A percentile compares a stretch with the other conserved stretches of the same genome.
Evolutionary conservation across 2,797 vertebrate species (phyloP).

Genomic region (Bradypodion pumilum): DNA sequence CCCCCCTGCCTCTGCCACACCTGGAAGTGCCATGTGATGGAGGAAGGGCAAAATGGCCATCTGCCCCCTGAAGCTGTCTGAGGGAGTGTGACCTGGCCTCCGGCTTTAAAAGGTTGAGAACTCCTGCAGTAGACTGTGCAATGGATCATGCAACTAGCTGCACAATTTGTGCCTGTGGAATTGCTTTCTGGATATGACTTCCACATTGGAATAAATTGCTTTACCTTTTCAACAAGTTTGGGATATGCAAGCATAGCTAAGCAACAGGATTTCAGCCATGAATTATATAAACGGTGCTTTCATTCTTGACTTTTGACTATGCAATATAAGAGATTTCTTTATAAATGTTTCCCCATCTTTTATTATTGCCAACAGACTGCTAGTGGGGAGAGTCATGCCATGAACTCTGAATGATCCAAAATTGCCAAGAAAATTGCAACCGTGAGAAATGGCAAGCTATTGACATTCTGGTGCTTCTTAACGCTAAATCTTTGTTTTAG

Average conservation of each 20-base stretch:
- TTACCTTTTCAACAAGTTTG: too few species aligned
- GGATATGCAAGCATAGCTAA: too few species aligned
- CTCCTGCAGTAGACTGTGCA: too few species aligned
- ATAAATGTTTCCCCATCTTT: constrained; percentile 33
- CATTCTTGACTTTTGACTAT: constrained; percentile 42
- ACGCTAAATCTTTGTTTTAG: constrained; percentile 71
- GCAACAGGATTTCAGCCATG: too few species aligned
- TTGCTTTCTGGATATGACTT: neutral
- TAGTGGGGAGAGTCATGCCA: neutral
- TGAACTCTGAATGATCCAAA: constrained; percentile 34
- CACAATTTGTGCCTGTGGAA: neutral
- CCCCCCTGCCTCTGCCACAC: too few species aligned
- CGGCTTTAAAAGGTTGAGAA: too few species aligned
- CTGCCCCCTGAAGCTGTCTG: too few species aligned
- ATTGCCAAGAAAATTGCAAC: neutral
- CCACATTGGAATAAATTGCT: too few species aligned
- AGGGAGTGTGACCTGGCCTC: too few species aligned
- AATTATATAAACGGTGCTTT: constrained; percentile 9
- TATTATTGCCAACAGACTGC: constrained; percentile 29
- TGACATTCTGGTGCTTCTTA: constrained; percentile 70
- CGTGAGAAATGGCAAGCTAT: constrained; percentile 24
- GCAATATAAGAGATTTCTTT: constrained; percentile 56
- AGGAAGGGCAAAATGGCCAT: too few species aligned
- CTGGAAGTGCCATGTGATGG: too few species aligned
- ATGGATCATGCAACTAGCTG: too few species aligned